Evolutionary conservation across 2,888 invertebrate species (phyloP).

Genomic region (Anoncus sp.): DNA sequence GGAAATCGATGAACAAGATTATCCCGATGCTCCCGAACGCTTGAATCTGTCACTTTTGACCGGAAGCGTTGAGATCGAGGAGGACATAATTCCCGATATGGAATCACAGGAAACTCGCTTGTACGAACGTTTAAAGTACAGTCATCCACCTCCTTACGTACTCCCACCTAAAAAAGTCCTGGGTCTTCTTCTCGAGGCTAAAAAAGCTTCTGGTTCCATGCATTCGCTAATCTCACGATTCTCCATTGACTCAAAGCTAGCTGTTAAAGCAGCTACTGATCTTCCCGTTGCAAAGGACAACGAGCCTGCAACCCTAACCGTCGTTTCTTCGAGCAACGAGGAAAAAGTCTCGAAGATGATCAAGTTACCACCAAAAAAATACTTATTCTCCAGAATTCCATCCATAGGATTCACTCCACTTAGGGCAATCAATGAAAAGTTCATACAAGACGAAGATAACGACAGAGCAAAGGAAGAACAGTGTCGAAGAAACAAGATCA

Average conservation of each 20-base stretch:
- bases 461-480: conserved; percentile 64
- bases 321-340: conserved; percentile 25
- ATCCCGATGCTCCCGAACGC: conserved; percentile 73
- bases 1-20: conserved; percentile 70
- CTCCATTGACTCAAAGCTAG: conserved; percentile 78
- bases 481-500: conserved; percentile 41
- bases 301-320: conserved; percentile 51
- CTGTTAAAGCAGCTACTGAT: conserved; percentile 72
- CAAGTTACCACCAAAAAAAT: conserved; percentile 76
- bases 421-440: conserved; percentile 78
- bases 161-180: conserved; percentile 75
- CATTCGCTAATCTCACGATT: conserved; percentile 80
- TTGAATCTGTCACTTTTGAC: conserved; percentile 78
- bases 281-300: conserved; percentile 54
- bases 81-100: conserved; percentile 57
- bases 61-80: conserved; percentile 72
- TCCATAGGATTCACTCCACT: conserved; percentile 76
- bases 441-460: conserved; percentile 68
- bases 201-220: conserved; percentile 77
- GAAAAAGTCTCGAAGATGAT: conserved; percentile 73
- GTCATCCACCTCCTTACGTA: conserved; percentile 77
- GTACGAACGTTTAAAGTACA: conserved; percentile 77
- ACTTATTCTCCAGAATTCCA: conserved; percentile 75
- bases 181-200: conserved; percentile 75
- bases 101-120: conserved; percentile 65